These are phyloP conservation scores for Porphyrio hochstetteri DNA, from an alignment of 2,113 vertebrate species.

Conservation along the genomic window DNA sequence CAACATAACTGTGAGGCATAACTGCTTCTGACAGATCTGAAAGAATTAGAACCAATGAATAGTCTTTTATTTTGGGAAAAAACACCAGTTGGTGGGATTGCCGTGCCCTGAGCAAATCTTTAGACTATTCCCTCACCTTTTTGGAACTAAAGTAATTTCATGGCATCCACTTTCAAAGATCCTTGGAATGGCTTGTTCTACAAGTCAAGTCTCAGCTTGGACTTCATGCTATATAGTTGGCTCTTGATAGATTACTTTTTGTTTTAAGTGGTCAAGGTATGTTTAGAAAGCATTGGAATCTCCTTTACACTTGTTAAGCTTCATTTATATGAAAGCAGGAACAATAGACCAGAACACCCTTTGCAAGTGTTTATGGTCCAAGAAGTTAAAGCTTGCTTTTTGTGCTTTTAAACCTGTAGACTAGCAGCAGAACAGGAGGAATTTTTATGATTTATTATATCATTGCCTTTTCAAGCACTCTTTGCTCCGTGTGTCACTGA, in stretches of 20 bases:
- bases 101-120: not conserved
- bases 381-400: slow-evolving; percentile 1
- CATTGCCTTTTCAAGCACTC: slow-evolving; percentile 24
- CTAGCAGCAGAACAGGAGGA: not conserved
- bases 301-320: not conserved
- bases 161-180: not conserved
- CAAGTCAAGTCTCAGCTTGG: slow-evolving; percentile 11
- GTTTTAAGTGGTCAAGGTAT: not conserved
- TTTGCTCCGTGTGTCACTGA: not conserved
- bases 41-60: not conserved
- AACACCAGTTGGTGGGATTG: not conserved
- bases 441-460: slow-evolving; percentile 14
- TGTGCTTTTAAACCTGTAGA: not conserved
- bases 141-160: not conserved
- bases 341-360: not conserved
- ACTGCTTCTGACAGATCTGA: not conserved
- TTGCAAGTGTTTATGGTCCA: not conserved
- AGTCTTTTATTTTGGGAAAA: not conserved
- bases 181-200: not conserved
- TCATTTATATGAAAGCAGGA: not conserved
- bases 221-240: not conserved
- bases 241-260: not conserved
- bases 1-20: not conserved
- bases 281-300: not conserved
- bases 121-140: not conserved